Evolutionary conservation across 2,888 invertebrate species (phyloP), one percentile per base, ranked within the genome.

Genomic region (Campoplex capitator): DNA sequence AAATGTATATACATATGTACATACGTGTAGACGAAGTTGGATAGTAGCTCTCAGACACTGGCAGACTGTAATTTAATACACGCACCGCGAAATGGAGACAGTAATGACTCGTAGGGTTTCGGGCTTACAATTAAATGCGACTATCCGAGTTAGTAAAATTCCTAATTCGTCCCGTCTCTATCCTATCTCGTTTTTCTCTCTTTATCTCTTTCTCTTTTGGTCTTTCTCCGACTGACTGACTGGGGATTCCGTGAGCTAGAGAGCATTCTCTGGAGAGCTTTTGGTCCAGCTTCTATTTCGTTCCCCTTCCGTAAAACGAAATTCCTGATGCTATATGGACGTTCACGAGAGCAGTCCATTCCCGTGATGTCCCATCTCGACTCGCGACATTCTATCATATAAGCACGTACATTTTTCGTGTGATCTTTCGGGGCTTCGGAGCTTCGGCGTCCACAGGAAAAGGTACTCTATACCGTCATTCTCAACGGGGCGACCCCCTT

Each of bases 101-200:
- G 93, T 93, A 93, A 93, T 93, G 92, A 93, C 92, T 94, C 93
- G 92, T 94, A 94, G 85, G 94, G 94, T 93, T 94, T 94, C 94
- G 90, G 93, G 94, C 94, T 94, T 94, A 94, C 94, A 94, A 94
- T 94, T 94, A 94, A 94, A 93, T 93, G 91, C 93, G 93, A 93
- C 93, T 94, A 93, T 92, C 92, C 93, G 93, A 94, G 94, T 93
- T 93, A 92, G 94, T 93, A 93, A 94, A 94, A 94, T 94, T 94
- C 92, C 94, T 93, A 94, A 94, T 94, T 94, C 94, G 94, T 89
- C 90, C 76, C 83, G 87, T 82, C 84, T 84, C 84, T 87, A 84
- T 88, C 79, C 71, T 68, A 68, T 73, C 65, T 65, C 73, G 23
- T 71, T 67, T 88, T 76, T 83, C 68, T 74, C 73, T 48, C 54